Conservation (phyloP, 1,140 invertebrate species). For the Drosophila melanogaster region Release_6_plus_ISO1_MT NC_004354.4:6937001-6937500, state of each 20-base stretch:
- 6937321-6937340: constrained; percentile 60
- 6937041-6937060: constrained; percentile 13
- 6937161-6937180: constrained; percentile 78
- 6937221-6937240: constrained; percentile 10
- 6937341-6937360: constrained; percentile 62
- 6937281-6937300: constrained; percentile 31
- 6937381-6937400: constrained; percentile 22
- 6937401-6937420: constrained; percentile 60
- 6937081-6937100: background rate
- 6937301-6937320: constrained; percentile 57
- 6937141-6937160: constrained; percentile 11
- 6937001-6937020: constrained; percentile 71
- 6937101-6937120: too few relatives aligned
- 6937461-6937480: constrained; percentile 74
- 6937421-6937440: constrained; percentile 69
- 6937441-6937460: constrained; percentile 9
- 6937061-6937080: background rate
- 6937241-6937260: background rate
- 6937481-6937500: constrained; percentile 54
- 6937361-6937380: constrained; percentile 39
- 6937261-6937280: too few relatives aligned
- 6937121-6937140: constrained; percentile 6
- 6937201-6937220: constrained; percentile 79
- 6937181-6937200: constrained; percentile 81
- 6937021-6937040: constrained; percentile 35